Evolutionary conservation across 1,140 invertebrate genomes (phyloP), one percentile per base, ranked within the genome.

Genomic region (Meloidogyne hapla): DNA sequence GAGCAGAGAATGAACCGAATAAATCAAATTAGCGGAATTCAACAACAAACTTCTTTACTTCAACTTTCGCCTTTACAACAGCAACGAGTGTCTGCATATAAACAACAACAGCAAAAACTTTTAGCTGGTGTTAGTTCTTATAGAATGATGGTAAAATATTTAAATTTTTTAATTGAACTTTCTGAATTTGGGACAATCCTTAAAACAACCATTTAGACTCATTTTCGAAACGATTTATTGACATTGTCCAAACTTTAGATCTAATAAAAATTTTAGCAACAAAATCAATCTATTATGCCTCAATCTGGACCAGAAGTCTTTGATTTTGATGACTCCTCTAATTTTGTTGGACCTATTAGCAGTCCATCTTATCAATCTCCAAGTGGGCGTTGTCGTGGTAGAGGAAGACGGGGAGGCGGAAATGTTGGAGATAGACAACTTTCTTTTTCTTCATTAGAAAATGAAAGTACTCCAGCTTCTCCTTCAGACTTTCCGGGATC

Each of bases 351-450:
- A 56, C n/a, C 38, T 21, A 56, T 56, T 56, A 56, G 6, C 21
- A 12, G 56, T 40, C 48, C 42, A 12, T 61, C 71, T 25, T 70
- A 70, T 64, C 71, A 73, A 73, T 73, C 48, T 15, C 71, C 71
- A 21, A 28, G 56, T 48, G 69, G 69, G 8, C 74, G 75, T 40
- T 28, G 75, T 23, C 66, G 75, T 13, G 75, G 75, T 21, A 40
- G 75, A 23, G 75, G 67, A 25, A 40, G 48, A 56, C 48, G 75
- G n/a, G 68, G 61, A 64, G 75, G 40, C 12, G 75, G 66, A 23
- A 76, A 76, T 38, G n/a, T 62, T 61, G 75, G 75, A 1, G 75
- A 76, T 61, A 25, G 75, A 13, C 65, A 69, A 25, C 75, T 45
- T 40, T 76, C 75, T 15, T 63, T 64, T 26, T 73, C 71, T 38